A percentile compares a stretch with the other conserved stretches of the same genome.
phyloP scores from a whole-genome alignment of 37 sponge, comb jelly and placozoan species.

The Haliclona indistincta region DNA sequence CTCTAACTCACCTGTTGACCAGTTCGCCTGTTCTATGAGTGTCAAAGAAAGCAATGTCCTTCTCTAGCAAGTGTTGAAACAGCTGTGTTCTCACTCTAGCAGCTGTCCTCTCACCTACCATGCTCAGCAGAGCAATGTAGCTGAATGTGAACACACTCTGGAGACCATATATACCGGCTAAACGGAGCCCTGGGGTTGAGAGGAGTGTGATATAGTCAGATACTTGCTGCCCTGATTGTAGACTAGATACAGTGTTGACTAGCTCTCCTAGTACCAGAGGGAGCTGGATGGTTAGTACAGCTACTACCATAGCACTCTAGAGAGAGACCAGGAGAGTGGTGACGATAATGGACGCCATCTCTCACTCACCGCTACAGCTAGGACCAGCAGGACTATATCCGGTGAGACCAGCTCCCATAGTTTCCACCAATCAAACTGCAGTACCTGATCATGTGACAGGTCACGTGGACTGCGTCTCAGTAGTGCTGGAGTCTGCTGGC shows the following conservation, averaged over 20 bases:
- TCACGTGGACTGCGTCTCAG: too few relatives aligned
- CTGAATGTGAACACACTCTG: constrained; percentile 74
- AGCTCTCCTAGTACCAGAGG: constrained; percentile 67
- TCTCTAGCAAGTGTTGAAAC: constrained; percentile 75
- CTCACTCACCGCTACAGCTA: constrained; percentile 59
- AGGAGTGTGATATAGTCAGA: constrained; percentile 31
- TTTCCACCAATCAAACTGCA: constrained; percentile 48
- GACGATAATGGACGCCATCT: neutral
- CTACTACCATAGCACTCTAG: constrained; percentile 73
- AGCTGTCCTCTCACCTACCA: constrained; percentile 76
- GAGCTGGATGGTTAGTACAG: constrained; percentile 65
- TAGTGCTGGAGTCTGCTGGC: too few relatives aligned
- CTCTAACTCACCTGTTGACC: constrained; percentile 75
- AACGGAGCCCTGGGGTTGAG: constrained; percentile 12
- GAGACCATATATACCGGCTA: constrained; percentile 11
- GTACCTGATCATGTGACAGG: too few relatives aligned
- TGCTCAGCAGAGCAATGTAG: constrained; percentile 79
- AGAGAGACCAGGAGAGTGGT: neutral
- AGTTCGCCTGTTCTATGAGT: constrained; percentile 87
- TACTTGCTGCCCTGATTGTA: constrained; percentile 34
- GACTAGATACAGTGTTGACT: constrained; percentile 54
- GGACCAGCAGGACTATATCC: constrained; percentile 24
- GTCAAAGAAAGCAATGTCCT: constrained; percentile 90
- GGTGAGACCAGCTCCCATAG: constrained; percentile 45
- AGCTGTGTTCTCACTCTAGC: constrained; percentile 65